phyloP scores from a whole-genome alignment of 2,797 vertebrate species.

The Sternarchorhynchus goeldii region DNA sequence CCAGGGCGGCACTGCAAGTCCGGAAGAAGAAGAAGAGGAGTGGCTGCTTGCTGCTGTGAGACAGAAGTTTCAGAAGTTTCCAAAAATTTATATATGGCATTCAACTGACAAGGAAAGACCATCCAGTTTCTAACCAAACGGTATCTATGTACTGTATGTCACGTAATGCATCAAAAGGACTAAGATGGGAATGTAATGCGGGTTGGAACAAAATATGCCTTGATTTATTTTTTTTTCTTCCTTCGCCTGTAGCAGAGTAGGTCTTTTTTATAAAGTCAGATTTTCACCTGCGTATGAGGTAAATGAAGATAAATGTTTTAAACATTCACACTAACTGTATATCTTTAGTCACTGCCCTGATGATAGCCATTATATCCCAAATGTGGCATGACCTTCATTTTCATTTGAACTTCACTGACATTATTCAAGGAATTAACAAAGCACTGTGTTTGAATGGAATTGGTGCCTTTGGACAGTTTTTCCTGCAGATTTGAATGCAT shows the following conservation, averaged over 20 bases:
- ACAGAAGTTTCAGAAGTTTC: constrained; percentile 26
- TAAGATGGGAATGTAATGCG: constrained; percentile 62
- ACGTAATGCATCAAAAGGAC: constrained; percentile 60
- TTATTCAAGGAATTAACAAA: constrained; percentile 14
- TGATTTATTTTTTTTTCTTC: constrained; percentile 35
- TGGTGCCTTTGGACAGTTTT: constrained; percentile 44
- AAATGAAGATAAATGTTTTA: constrained; percentile 21
- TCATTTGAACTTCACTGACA: constrained; percentile 28
- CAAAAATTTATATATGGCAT: constrained; percentile 12
- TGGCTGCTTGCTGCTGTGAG: constrained; percentile 87
- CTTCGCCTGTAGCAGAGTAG: constrained; percentile 49
- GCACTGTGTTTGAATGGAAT: constrained; percentile 40
- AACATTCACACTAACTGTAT: constrained; percentile 17
- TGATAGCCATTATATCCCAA: constrained; percentile 18
- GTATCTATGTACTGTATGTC: constrained; percentile 73
- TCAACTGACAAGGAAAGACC: constrained; percentile 49
- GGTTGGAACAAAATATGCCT: constrained; percentile 63
- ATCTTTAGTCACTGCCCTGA: constrained; percentile 18
- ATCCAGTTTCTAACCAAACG: constrained; percentile 68
- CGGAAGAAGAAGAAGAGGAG: constrained; percentile 87
- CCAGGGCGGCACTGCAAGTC: constrained; percentile 92
- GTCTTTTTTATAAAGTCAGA: constrained; percentile 47
- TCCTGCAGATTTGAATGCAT: constrained; percentile 42
- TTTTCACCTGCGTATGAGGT: constrained; percentile 51
- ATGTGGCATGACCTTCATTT: constrained; percentile 19